These are phyloP conservation scores for Drosophila nikananu DNA, from an alignment of 1,140 invertebrate genomes.

Conservation along the genomic window DNA sequence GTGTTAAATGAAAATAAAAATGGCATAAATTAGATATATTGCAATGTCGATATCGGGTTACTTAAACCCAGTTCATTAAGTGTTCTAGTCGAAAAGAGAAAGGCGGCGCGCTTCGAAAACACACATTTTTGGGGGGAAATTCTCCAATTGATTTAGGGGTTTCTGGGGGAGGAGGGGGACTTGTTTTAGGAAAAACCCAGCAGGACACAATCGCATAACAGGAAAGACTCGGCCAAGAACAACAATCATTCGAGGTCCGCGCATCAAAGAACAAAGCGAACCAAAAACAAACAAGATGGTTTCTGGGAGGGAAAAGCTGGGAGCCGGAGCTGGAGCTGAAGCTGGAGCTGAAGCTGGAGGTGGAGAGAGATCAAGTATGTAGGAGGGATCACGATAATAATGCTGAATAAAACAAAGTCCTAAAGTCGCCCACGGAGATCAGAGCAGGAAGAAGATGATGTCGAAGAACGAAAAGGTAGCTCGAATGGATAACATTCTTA, in stretches of 20 bases:
- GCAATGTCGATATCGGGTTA: slow-evolving; percentile 78
- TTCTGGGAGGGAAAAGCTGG: slow-evolving; percentile 12
- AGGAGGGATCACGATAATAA: slow-evolving; percentile 52
- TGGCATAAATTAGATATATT: slow-evolving; percentile 82
- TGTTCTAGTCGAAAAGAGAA: slow-evolving; percentile 67
- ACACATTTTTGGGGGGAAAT: slow-evolving; percentile 7
- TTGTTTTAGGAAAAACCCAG: slow-evolving; percentile 41
- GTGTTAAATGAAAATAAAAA: slow-evolving; percentile 77
- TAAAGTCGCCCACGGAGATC: slow-evolving; percentile 60
- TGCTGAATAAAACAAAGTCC: slow-evolving; percentile 44
- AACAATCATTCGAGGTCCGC: slow-evolving; percentile 33
- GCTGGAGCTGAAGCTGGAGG: not conserved
- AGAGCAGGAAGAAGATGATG: slow-evolving; percentile 14
- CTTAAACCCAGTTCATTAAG: slow-evolving; percentile 78
- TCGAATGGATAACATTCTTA: slow-evolving; percentile 27
- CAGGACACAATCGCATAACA: slow-evolving; percentile 71
- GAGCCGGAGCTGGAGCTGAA: not conserved
- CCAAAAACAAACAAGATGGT: slow-evolving; percentile 53
- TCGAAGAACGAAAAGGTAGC: slow-evolving; percentile 36
- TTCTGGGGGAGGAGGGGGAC: slow-evolving; percentile 9
- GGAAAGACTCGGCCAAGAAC: slow-evolving; percentile 40
- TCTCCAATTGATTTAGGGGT: slow-evolving; percentile 66
- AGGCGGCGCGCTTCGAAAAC: slow-evolving; percentile 24
- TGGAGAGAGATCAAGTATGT: slow-evolving; percentile 21
- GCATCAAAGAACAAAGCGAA: slow-evolving; percentile 49